Evolutionary conservation across 2,888 invertebrate genomes (phyloP).

Genomic region (Agrypnus murinus): DNA sequence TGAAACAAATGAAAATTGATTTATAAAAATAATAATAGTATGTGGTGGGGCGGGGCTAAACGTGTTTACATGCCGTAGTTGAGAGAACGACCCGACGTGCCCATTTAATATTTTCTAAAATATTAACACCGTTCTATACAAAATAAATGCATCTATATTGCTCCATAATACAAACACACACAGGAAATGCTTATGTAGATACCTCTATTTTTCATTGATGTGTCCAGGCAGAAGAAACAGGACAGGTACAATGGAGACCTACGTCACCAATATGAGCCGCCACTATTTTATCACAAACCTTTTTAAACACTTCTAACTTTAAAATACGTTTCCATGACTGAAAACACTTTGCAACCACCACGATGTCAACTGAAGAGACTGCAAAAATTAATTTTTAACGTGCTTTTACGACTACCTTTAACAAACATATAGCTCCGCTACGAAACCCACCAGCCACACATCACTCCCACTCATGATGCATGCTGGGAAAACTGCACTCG

Average conservation of each 20-base stretch:
- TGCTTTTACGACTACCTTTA: slow-evolving; percentile 44
- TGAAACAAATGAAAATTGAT: slow-evolving; percentile 59
- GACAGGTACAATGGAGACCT: slow-evolving; percentile 70
- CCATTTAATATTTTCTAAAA: slow-evolving; percentile 37
- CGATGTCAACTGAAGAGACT: slow-evolving; percentile 37
- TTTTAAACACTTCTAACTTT: slow-evolving; percentile 34
- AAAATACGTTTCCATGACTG: slow-evolving; percentile 58
- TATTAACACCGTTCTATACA: not conserved
- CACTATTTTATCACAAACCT: slow-evolving; percentile 55
- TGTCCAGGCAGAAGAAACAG: slow-evolving; percentile 65
- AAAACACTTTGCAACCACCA: slow-evolving; percentile 50
- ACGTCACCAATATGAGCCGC: slow-evolving; percentile 69
- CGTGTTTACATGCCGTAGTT: slow-evolving; percentile 67
- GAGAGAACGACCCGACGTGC: slow-evolving; percentile 36
- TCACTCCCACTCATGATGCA: slow-evolving; percentile 71
- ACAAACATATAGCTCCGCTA: slow-evolving; percentile 61
- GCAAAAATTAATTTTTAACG: slow-evolving; percentile 43
- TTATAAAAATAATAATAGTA: slow-evolving; percentile 64
- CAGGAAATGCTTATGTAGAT: slow-evolving; percentile 53
- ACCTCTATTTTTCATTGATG: slow-evolving; percentile 66
- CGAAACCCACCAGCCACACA: slow-evolving; percentile 65
- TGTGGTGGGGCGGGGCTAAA: slow-evolving; percentile 71
- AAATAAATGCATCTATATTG: slow-evolving; percentile 37
- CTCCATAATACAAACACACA: slow-evolving; percentile 26
- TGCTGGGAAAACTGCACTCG: slow-evolving; percentile 65